Base-by-base conservation (phyloP, 1,140 invertebrate species). In the Paramacrobiotus metropolitanus region DNA sequence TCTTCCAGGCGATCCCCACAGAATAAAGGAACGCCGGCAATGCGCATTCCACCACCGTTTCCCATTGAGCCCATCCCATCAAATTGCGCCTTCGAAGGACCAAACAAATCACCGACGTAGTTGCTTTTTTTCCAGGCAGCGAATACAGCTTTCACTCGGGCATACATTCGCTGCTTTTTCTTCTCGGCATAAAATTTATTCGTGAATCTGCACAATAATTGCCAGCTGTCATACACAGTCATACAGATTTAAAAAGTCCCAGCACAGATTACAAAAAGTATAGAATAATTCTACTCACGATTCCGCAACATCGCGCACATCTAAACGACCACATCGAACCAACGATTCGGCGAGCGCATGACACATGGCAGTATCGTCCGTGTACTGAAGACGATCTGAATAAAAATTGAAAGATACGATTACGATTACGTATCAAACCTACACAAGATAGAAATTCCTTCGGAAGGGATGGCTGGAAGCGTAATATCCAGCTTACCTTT, bases 61-160 rank as follows among this genome's bases (percentile, higher is more conserved):
- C 84, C 85, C 76, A 77, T 83, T 2, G 83, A 85, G 2, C 84
- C 84, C 62, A 67, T 63, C 20, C 83, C 83, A 67, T 77, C 70
- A 74, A 85, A 87, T 68, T 84, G 82, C 67, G 80, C 72, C 59
- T 71, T 75, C 1, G 83, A 84, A 55, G 84, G 83, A 24, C 67
- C 67, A 67, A 77, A 79, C 20, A 81, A 68, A 72, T 86, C 80
- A n/a, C 34, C n/a, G 9, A 9, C n/a, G 34, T 9, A 40, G n/a
- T 40, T 40, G 9, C 4, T 40, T n/a, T 40, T 40, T n/a, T 40
- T 9, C 61, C 61, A 62, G 28, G 45, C 59, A 15, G 29, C 30
- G 44, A 62, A 62, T 15, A 62, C 61, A 20, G 30, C 34, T 21
- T 59, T 60, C n/a, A 60, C 61, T 3, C 59, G 29, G 24, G 44